These are phyloP conservation scores for Ennomos fuscantarius DNA, from an alignment of 2,888 invertebrate species.

Conservation along the genomic window DNA sequence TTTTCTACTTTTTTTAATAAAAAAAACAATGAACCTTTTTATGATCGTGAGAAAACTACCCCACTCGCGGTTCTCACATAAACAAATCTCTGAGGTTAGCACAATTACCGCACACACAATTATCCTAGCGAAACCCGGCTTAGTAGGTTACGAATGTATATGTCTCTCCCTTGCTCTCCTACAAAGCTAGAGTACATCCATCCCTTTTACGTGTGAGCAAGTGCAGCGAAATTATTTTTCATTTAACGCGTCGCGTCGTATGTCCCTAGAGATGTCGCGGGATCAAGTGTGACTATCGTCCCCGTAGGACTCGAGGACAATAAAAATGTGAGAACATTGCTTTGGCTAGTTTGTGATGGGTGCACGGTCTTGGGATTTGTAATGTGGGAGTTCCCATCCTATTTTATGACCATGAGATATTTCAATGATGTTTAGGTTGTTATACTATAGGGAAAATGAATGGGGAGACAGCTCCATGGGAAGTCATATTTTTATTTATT, in stretches of 20 bases:
- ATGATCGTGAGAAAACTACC: constrained; percentile 52
- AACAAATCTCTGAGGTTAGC: constrained; percentile 59
- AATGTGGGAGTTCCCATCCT: constrained; percentile 46
- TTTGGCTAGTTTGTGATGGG: constrained; percentile 49
- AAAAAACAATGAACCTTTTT: too few species aligned
- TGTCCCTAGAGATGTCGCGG: constrained; percentile 65
- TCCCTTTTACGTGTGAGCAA: constrained; percentile 48
- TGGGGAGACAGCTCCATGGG: too few species aligned
- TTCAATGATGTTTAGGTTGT: not conserved
- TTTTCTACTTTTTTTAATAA: too few species aligned
- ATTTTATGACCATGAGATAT: constrained; percentile 1
- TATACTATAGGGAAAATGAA: not conserved
- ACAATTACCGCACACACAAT: constrained; percentile 44
- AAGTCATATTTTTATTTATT: too few species aligned
- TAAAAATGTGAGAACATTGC: constrained; percentile 76
- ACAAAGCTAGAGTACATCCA: constrained; percentile 38
- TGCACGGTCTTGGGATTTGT: constrained; percentile 62
- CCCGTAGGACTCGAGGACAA: constrained; percentile 63
- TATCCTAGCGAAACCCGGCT: constrained; percentile 9
- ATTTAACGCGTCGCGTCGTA: constrained; percentile 74
- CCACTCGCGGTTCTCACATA: constrained; percentile 60
- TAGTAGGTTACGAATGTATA: constrained; percentile 26
- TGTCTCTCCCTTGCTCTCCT: constrained; percentile 39
- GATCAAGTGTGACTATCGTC: constrained; percentile 68
- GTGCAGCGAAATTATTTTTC: constrained; percentile 78